Evolutionary conservation across 2,888 invertebrate genomes (phyloP), one percentile per base, ranked within the genome.

Genomic region (Agrilus cyanescens): DNA sequence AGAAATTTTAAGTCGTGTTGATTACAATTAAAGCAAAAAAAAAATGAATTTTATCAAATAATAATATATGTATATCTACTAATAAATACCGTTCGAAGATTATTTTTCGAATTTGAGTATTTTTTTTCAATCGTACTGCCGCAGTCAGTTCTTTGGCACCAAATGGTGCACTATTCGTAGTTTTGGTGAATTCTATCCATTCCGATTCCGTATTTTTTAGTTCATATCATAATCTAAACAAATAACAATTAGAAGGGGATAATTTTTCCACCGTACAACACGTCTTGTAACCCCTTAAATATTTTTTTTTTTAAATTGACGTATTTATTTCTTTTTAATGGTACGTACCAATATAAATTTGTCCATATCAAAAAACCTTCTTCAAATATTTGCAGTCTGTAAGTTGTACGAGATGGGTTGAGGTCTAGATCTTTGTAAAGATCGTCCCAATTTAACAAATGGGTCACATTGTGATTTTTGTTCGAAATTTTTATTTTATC

Each of bases 241-340:
- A 65, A 53, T 74, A 73, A 6, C 69, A 71, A 18, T 68, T 66
- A 44, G 69, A 63, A 1, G 74, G 71, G 1, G 69, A 63, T 10
- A 76, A 55, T 47, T 70, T 62, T 29, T 67, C 64, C 20, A 75
- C 67, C 30, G 55, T 59, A 50, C 63, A 67, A 4, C 50, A 56
- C 1, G 63, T 66, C 57, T 67, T 71, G 0, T 65, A 65, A 1
- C 75, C 75, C 48, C 74, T 73, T 60, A 12, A 61, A 62, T 10
- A 3, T 25, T 10, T 25, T 25, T 25, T 8, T 10, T 25, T 25
- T 10, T 25, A n/a, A n/a, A 25, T 25, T 25, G 10, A n/a, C 4
- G 20, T 4, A 20, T 2, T 6, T 6, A 20, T 4, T 25, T 10
- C 3, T 25, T 10, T 25, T 25, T 25, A 2, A 4, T 8, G 10